phyloP scores from a whole-genome alignment of 2,797 vertebrate genomes.

The Anniella stebbinsi region DNA sequence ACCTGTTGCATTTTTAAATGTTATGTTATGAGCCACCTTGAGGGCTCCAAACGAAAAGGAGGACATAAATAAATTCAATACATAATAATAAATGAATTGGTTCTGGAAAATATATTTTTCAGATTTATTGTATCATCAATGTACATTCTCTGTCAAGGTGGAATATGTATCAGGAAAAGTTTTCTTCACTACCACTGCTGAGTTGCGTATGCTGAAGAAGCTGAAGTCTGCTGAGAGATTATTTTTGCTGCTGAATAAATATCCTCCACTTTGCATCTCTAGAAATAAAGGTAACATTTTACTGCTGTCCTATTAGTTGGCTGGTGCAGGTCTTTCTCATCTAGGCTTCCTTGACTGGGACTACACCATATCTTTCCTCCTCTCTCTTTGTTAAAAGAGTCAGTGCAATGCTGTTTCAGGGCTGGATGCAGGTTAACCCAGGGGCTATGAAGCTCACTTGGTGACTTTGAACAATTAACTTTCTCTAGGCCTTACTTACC shows the following conservation, averaged over 20 bases:
- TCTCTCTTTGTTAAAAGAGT: neutral
- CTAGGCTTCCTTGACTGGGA: no score
- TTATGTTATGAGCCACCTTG: neutral
- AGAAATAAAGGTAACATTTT: constrained; percentile 66
- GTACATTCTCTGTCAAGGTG: constrained; percentile 79
- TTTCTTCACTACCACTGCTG: constrained; percentile 84
- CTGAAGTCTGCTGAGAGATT: constrained; percentile 91
- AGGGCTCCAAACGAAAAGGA: neutral
- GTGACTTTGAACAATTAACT: neutral
- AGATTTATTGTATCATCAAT: neutral
- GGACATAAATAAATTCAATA: neutral
- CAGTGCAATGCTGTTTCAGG: neutral
- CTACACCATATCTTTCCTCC: neutral
- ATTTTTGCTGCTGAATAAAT: constrained; percentile 86
- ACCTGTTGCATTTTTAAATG: neutral
- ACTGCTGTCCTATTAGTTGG: neutral
- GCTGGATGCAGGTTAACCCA: neutral
- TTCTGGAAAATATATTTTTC: neutral
- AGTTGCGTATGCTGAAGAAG: constrained; percentile 72
- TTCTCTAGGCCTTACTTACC: neutral
- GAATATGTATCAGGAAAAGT: constrained; percentile 88
- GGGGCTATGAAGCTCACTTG: neutral
- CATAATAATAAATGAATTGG: neutral
- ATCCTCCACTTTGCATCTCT: constrained; percentile 72
- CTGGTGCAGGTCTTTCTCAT: no score